Percentiles rank a stretch among this genome's conserved stretches.
Evolutionary conservation across 92 coral and sea anemone species (phyloP).

Genomic region (Umimayanthus chanpuru): DNA sequence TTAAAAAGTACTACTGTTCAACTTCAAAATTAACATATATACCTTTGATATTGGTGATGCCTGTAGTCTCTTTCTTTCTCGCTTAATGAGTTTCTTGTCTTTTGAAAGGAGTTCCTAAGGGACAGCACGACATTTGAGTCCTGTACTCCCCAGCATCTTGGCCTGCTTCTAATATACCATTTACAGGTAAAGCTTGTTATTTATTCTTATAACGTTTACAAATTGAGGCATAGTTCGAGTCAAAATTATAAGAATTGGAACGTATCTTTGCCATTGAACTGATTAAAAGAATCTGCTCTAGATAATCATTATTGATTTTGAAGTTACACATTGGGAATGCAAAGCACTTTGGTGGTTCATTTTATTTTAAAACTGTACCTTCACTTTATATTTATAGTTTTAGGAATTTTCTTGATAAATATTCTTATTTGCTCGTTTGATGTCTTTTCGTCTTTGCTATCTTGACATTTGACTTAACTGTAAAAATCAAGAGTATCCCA

Average conservation of each 20-base stretch:
- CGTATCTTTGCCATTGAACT: too few species aligned
- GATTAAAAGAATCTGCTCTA: too few species aligned
- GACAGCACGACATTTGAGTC: slow-evolving; percentile 88
- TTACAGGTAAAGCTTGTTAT: slow-evolving; percentile 70
- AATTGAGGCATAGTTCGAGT: background rate
- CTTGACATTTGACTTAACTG: background rate
- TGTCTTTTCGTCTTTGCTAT: background rate
- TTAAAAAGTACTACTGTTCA: background rate
- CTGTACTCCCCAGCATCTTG: slow-evolving; percentile 98
- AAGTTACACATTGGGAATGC: too few species aligned
- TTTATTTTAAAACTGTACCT: too few species aligned
- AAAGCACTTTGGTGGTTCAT: too few species aligned
- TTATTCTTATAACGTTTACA: background rate
- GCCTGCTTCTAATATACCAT: slow-evolving; percentile 91
- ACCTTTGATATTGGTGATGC: too few species aligned
- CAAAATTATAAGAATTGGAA: background rate
- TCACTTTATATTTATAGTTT: too few species aligned
- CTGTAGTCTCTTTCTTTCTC: background rate
- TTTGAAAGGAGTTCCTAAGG: slow-evolving; percentile 80
- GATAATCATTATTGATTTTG: too few species aligned
- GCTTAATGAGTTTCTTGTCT: background rate
- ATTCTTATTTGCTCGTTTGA: too few species aligned
- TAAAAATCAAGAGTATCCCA: background rate
- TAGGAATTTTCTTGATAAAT: too few species aligned
- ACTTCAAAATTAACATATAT: background rate